phyloP scores from a whole-genome alignment of 2,113 vertebrate species.

The Chitala chitala region DNA sequence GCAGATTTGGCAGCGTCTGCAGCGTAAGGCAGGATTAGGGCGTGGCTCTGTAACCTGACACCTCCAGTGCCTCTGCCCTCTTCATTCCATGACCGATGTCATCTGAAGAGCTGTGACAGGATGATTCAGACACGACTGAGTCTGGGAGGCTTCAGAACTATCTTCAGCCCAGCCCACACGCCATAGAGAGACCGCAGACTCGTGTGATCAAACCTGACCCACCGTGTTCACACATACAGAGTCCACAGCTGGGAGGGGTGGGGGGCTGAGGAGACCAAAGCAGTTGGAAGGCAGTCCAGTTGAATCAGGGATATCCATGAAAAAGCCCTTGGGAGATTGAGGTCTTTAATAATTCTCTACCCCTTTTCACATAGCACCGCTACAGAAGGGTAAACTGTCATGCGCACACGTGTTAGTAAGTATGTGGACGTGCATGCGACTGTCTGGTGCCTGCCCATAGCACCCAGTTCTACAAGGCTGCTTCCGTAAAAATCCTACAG shows the following conservation, averaged over 20 bases:
- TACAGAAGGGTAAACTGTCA: background rate
- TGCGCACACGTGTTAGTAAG: background rate
- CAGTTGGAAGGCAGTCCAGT: slow-evolving; percentile 6
- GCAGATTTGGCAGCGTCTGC: slow-evolving; percentile 9
- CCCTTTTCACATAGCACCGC: background rate
- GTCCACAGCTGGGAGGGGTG: background rate
- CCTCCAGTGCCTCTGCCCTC: background rate
- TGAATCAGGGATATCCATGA: background rate
- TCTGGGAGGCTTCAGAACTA: background rate
- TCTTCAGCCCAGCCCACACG: background rate
- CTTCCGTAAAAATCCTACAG: slow-evolving; percentile 36
- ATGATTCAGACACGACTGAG: background rate
- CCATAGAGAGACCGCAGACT: background rate
- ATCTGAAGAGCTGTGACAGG: background rate
- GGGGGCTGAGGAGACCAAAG: background rate
- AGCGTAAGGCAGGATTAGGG: background rate
- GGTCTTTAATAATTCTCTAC: background rate
- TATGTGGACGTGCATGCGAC: background rate
- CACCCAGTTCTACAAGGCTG: slow-evolving; percentile 35
- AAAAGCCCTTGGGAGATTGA: background rate
- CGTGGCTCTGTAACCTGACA: background rate
- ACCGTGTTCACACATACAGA: too few species aligned
- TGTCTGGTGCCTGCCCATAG: slow-evolving; percentile 18
- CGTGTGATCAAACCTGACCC: background rate
- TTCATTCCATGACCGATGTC: background rate